phyloP scores from a whole-genome alignment of 2,888 invertebrate species.

The Andrena dorsata region DNA sequence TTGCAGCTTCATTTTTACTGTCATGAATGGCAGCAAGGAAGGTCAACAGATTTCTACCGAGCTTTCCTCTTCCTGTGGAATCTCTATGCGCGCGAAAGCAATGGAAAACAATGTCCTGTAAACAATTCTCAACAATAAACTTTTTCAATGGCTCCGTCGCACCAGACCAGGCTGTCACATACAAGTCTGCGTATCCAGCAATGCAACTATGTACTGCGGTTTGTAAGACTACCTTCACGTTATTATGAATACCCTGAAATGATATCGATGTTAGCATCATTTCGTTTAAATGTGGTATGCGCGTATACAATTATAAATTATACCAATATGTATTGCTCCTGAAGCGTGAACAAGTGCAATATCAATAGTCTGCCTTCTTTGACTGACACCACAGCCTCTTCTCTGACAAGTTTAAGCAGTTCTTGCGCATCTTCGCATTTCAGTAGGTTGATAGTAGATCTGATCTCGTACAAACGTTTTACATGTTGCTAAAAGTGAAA shows the following conservation, averaged over 20 bases:
- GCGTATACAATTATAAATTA: slow-evolving; percentile 4
- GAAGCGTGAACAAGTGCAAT: slow-evolving; percentile 63
- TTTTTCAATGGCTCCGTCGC: slow-evolving; percentile 48
- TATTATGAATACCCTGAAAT: slow-evolving; percentile 66
- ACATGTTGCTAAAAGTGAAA: slow-evolving; percentile 61
- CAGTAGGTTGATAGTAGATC: slow-evolving; percentile 55
- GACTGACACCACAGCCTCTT: slow-evolving; percentile 56
- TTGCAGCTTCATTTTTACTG: slow-evolving; percentile 39
- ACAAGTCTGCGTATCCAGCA: slow-evolving; percentile 65
- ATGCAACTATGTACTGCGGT: slow-evolving; percentile 35
- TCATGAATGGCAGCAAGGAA: slow-evolving; percentile 62
- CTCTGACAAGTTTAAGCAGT: slow-evolving; percentile 57
- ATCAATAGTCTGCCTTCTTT: slow-evolving; percentile 67
- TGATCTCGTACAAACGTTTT: slow-evolving; percentile 67
- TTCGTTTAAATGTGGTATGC: neutral
- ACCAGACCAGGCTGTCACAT: slow-evolving; percentile 59
- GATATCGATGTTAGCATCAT: neutral
- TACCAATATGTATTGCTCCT: slow-evolving; percentile 70
- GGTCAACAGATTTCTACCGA: slow-evolving; percentile 66
- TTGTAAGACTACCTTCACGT: slow-evolving; percentile 63
- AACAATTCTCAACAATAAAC: slow-evolving; percentile 62
- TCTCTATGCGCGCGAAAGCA: slow-evolving; percentile 63
- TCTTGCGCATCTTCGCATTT: slow-evolving; percentile 56
- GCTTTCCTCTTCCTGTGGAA: slow-evolving; percentile 51
- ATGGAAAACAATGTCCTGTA: slow-evolving; percentile 67